Conservation (phyloP, 2,797 vertebrate species). For the Acomys russatus region DNA sequence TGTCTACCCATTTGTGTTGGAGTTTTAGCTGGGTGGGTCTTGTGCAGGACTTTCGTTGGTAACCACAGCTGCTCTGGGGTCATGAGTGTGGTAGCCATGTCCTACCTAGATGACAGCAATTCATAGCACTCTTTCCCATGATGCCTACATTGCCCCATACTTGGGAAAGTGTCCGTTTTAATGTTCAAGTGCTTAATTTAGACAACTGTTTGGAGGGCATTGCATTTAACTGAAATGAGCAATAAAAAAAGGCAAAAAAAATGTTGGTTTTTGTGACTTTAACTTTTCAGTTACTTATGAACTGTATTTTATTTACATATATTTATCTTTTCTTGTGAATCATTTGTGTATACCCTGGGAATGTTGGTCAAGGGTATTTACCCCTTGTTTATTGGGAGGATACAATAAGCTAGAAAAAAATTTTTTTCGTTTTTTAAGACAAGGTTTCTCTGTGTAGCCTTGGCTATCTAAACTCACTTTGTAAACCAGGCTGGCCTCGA, state of each 20-base stretch:
- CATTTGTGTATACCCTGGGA: neutral
- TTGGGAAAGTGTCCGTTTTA: neutral
- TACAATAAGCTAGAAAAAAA: neutral
- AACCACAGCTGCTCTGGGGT: neutral
- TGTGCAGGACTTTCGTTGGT: neutral
- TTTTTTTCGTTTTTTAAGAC: too few relatives aligned
- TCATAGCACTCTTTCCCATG: neutral
- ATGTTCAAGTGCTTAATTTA: neutral
- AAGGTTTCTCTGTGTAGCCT: too few relatives aligned
- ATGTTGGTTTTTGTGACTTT: neutral
- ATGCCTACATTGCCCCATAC: neutral
- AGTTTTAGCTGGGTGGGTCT: too few relatives aligned
- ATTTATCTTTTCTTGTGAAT: constrained; percentile 2
- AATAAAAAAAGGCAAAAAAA: neutral
- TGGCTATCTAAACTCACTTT: too few relatives aligned
- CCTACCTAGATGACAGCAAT: neutral
- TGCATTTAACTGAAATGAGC: neutral
- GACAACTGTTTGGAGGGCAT: neutral
- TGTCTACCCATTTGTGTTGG: neutral
- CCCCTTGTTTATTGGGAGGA: neutral
- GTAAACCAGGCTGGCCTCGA: too few relatives aligned
- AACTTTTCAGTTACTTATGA: neutral
- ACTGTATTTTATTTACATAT: neutral
- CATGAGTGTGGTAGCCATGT: neutral
- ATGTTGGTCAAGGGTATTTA: neutral